Conservation (phyloP, 2,888 invertebrate species). For the Drosophila ustulata region DNA sequence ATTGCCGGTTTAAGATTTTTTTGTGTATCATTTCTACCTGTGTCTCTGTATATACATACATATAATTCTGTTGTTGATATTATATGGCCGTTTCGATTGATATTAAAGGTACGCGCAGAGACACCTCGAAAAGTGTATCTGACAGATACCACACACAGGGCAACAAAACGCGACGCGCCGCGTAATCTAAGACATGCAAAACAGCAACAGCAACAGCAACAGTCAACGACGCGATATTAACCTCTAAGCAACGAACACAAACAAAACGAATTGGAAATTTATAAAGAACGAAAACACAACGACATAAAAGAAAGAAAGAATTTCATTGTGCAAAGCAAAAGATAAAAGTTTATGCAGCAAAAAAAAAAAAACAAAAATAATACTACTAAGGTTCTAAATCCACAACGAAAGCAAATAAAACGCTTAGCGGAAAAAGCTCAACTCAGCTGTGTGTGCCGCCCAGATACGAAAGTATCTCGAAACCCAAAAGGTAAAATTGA, state of each 20-base stretch:
- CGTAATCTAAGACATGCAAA: conserved; percentile 62
- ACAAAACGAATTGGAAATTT: conserved; percentile 64
- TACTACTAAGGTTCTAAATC: conserved; percentile 20
- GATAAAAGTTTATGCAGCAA: conserved; percentile 28
- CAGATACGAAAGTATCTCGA: conserved; percentile 63
- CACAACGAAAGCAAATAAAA: conserved; percentile 27
- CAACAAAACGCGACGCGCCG: conserved; percentile 17
- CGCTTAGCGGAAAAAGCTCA: conserved; percentile 33
- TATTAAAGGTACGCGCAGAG: conserved; percentile 41
- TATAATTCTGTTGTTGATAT: conserved; percentile 32
- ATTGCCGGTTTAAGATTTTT: conserved; percentile 76
- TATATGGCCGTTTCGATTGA: conserved; percentile 50
- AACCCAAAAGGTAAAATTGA: conserved; percentile 56
- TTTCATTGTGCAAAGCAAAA: conserved; percentile 37
- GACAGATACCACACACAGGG: conserved; percentile 62
- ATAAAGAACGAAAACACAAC: background rate
- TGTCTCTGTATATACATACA: conserved; percentile 21
- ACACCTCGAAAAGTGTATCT: conserved; percentile 60
- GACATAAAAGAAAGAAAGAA: conserved; percentile 17
- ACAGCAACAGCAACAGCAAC: conserved; percentile 1
- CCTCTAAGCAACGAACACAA: conserved; percentile 62
- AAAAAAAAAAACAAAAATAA: conserved; percentile 33
- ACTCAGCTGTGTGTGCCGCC: conserved; percentile 1
- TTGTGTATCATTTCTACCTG: conserved; percentile 64
- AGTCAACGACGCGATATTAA: conserved; percentile 45